phyloP scores from a whole-genome alignment of 2,888 invertebrate species.

The Bellardia bayeri region DNA sequence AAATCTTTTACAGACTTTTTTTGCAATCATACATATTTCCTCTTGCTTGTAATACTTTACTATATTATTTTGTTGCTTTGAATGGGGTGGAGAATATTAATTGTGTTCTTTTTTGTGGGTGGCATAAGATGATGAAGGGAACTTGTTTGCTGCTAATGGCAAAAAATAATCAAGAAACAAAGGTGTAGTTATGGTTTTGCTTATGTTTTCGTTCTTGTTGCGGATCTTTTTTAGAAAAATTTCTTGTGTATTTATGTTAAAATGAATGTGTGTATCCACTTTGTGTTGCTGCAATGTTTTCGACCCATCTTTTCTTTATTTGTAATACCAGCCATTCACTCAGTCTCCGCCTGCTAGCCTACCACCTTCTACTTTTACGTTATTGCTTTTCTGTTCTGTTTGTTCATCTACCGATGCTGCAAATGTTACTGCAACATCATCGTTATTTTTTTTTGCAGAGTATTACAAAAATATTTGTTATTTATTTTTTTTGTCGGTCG shows the following conservation, averaged over 20 bases:
- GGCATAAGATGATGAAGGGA: neutral
- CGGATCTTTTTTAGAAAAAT: constrained; percentile 6
- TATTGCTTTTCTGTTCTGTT: constrained; percentile 39
- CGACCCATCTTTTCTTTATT: constrained; percentile 7
- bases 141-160: constrained; percentile 49
- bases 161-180: constrained; percentile 34
- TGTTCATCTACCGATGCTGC: constrained; percentile 61
- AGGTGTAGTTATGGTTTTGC: constrained; percentile 62
- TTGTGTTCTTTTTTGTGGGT: constrained; percentile 3
- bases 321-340: constrained; percentile 30
- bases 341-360: constrained; percentile 19
- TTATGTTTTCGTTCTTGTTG: constrained; percentile 37
- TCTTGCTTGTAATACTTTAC: neutral
- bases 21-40: constrained; percentile 16
- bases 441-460: constrained; percentile 22
- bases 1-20: constrained; percentile 30
- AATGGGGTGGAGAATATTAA: constrained; percentile 50
- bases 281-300: constrained; percentile 31
- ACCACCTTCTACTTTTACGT: constrained; percentile 23
- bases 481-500: neutral
- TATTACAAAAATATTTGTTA: constrained; percentile 6
- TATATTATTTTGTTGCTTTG: neutral
- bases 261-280: constrained; percentile 43
- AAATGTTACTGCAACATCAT: constrained; percentile 48
- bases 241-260: constrained; percentile 40